Conservation (phyloP, 2,797 vertebrate species). For the Tachyglossus aculeatus region DNA sequence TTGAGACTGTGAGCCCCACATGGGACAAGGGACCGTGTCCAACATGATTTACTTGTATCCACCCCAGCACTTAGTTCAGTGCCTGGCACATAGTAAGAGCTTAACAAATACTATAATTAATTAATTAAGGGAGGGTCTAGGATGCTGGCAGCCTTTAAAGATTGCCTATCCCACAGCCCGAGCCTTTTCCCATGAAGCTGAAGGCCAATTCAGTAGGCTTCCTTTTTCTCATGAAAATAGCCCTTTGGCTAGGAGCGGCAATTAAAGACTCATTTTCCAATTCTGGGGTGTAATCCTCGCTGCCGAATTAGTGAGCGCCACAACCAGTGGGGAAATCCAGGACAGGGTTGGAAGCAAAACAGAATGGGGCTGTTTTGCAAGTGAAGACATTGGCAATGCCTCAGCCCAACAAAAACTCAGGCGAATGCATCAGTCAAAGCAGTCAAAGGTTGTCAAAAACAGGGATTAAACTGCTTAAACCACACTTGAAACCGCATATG, state of each 20-base stretch:
- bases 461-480: conserved; percentile 38
- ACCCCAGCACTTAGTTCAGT: too few species aligned
- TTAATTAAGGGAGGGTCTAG: too few species aligned
- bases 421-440: conserved; percentile 40
- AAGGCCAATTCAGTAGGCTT: background rate
- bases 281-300: background rate
- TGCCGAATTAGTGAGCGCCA: too few species aligned
- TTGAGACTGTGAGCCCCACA: too few species aligned
- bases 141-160: background rate
- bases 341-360: background rate
- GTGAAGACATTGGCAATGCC: background rate
- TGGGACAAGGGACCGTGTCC: too few species aligned
- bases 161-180: background rate
- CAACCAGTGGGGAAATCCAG: too few species aligned
- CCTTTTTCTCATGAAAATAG: background rate
- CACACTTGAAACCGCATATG: conserved; percentile 23
- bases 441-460: conserved; percentile 24
- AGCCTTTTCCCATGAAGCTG: background rate
- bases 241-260: background rate
- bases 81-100: too few species aligned
- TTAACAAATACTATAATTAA: too few species aligned
- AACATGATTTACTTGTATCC: too few species aligned
- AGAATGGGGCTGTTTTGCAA: background rate
- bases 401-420: background rate
- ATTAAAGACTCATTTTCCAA: background rate